Percentiles rank a stretch among this genome's conserved stretches.
These are phyloP conservation scores for Pterocles orientalis DNA, from an alignment of 2,113 vertebrate species.

Conservation along the genomic window DNA sequence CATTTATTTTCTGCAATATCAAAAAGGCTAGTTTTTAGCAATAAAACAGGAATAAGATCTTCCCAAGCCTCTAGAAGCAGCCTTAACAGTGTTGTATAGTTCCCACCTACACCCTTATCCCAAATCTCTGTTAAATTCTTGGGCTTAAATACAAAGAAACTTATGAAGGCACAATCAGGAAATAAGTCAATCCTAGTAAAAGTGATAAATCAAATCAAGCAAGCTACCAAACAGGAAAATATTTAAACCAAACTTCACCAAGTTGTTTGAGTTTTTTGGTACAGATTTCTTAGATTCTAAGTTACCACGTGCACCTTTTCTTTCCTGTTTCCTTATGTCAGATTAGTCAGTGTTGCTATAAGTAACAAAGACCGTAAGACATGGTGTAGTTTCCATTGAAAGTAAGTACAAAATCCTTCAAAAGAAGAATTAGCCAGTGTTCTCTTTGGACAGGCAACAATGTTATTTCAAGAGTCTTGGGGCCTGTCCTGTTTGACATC, in stretches of 20 bases:
- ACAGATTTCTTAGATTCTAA: background rate
- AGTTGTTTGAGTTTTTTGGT: background rate
- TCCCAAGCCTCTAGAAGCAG: background rate
- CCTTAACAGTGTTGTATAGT: background rate
- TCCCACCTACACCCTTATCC: fast-evolving
- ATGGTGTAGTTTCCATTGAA: background rate
- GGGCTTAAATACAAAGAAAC: background rate
- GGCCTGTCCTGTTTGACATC: too few relatives aligned
- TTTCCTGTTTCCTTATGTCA: background rate
- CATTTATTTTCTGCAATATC: background rate
- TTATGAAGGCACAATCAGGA: background rate
- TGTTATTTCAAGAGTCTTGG: background rate
- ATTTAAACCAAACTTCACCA: background rate
- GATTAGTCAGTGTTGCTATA: background rate
- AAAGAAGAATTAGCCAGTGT: background rate
- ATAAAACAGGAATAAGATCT: background rate
- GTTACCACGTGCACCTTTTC: background rate
- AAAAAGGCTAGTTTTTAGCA: background rate
- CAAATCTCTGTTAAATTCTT: background rate
- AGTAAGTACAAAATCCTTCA: background rate
- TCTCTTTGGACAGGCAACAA: background rate
- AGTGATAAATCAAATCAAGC: background rate
- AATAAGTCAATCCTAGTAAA: background rate
- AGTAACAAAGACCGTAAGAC: background rate
- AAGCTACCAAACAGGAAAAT: background rate